A percentile compares a stretch with the other conserved stretches of the same genome.
Evolutionary conservation across 2,113 vertebrate genomes (phyloP).

Genomic region (Mugil cephalus): DNA sequence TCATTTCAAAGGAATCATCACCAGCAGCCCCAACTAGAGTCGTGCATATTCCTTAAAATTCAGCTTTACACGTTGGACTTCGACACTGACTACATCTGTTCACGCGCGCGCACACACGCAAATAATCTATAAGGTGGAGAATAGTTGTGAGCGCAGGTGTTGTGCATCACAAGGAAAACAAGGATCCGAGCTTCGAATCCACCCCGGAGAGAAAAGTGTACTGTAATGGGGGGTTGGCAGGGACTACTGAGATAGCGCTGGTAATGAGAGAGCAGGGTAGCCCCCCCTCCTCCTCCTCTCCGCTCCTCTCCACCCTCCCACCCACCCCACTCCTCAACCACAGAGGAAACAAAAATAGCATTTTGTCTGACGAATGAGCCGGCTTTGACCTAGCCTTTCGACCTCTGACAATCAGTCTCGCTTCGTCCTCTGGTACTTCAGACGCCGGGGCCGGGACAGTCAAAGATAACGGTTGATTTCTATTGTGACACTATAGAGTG

Average conservation of each 20-base stretch:
- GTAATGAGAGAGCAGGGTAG: slow-evolving; percentile 78
- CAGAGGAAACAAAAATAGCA: slow-evolving; percentile 96
- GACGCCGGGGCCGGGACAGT: slow-evolving; percentile 66
- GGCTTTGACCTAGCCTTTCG: slow-evolving; percentile 94
- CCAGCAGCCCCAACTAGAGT: not conserved
- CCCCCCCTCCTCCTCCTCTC: too few species aligned
- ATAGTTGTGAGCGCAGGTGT: slow-evolving; percentile 52
- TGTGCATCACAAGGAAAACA: slow-evolving; percentile 59
- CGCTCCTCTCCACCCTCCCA: slow-evolving; percentile 61
- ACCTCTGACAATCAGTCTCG: slow-evolving; percentile 98
- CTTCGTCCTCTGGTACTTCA: slow-evolving; percentile 90
- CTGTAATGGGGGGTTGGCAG: slow-evolving; percentile 87
- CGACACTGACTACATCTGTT: slow-evolving; percentile 7
- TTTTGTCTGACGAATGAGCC: slow-evolving; percentile 92
- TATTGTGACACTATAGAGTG: slow-evolving; percentile 79
- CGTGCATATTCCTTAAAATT: not conserved
- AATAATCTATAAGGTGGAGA: slow-evolving; percentile 25
- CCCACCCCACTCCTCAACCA: slow-evolving; percentile 86
- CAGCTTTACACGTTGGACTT: not conserved
- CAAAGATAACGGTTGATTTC: slow-evolving; percentile 88
- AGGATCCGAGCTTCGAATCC: slow-evolving; percentile 79
- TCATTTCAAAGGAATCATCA: too few species aligned
- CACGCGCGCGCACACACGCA: slow-evolving; percentile 24
- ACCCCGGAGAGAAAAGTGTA: slow-evolving; percentile 84
- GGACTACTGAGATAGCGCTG: slow-evolving; percentile 83